These are phyloP conservation scores for Sarcophaga bullata DNA, from an alignment of 1,140 invertebrate genomes.

Conservation along the genomic window DNA sequence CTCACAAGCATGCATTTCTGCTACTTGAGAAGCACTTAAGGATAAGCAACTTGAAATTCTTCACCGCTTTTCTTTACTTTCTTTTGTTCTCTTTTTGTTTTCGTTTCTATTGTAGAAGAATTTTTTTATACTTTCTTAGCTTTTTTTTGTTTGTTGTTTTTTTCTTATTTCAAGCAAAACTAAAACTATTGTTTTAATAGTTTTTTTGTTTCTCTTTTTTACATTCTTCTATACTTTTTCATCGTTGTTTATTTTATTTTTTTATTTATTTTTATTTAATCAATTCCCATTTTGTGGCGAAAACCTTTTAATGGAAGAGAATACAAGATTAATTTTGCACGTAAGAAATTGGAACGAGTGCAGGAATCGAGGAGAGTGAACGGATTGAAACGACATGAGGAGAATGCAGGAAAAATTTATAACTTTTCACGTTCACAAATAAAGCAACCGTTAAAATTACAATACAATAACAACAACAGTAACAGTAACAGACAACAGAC, in stretches of 20 bases:
- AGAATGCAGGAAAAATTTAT: background rate
- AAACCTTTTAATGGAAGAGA: constrained; percentile 1
- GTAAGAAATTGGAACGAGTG: no score
- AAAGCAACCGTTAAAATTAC: constrained; percentile 41
- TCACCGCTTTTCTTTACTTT: no score
- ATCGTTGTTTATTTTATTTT: background rate
- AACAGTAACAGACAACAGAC: no score
- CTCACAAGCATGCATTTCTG: no score
- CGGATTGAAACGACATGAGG: background rate
- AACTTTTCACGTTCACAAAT: constrained; percentile 35
- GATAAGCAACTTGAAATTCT: no score
- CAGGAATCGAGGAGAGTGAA: no score
- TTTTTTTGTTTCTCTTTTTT: constrained; percentile 12
- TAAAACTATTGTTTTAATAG: constrained; percentile 38
- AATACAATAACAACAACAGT: constrained; percentile 22
- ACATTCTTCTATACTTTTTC: background rate
- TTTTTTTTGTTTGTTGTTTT: background rate
- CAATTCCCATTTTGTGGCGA: constrained; percentile 28
- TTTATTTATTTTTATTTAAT: background rate
- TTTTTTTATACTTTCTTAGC: background rate
- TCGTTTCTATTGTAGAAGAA: no score
- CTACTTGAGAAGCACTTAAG: no score
- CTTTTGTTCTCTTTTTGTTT: no score
- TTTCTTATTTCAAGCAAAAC: background rate
- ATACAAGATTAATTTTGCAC: constrained; percentile 40